phyloP scores from a whole-genome alignment of 2,888 invertebrate genomes.

The Gastrophysa polygoni region DNA sequence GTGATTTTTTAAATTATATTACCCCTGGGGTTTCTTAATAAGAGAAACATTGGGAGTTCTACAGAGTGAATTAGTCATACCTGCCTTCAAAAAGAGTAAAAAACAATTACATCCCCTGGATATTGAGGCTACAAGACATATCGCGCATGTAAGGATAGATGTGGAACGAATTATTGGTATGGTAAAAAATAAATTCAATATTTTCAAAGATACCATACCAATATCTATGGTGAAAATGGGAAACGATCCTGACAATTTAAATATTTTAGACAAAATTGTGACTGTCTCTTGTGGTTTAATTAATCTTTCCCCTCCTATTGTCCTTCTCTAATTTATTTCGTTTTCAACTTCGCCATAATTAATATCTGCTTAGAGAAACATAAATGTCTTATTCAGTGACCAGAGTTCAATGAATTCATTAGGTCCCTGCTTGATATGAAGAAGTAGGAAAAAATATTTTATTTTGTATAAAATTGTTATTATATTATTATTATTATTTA shows the following conservation, averaged over 20 bases:
- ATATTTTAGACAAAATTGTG: conserved; percentile 12
- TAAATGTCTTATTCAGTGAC: too few relatives aligned
- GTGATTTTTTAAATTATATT: conserved; percentile 13
- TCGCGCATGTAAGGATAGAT: conserved; percentile 11
- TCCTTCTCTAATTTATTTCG: conserved; percentile 9
- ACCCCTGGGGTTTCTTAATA: conserved; percentile 13
- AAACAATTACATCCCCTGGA: conserved; percentile 13
- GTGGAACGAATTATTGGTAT: conserved; percentile 6
- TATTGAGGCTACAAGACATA: conserved; percentile 6
- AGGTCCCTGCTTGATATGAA: too few relatives aligned
- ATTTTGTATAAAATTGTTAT: background rate
- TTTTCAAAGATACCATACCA: conserved; percentile 18
- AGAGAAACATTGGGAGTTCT: background rate
- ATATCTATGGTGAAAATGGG: conserved; percentile 13
- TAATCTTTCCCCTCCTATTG: conserved; percentile 13
- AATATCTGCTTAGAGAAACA: too few relatives aligned
- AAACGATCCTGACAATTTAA: conserved; percentile 3
- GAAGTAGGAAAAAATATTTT: background rate
- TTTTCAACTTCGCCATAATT: too few relatives aligned
- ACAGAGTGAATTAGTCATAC: background rate
- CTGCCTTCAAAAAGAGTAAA: conserved; percentile 10
- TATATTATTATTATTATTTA: background rate
- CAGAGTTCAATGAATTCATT: too few relatives aligned
- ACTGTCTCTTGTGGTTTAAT: conserved; percentile 11
- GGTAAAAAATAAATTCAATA: conserved; percentile 13